Evolutionary conservation across 2,888 invertebrate species (phyloP), one percentile per base, ranked within the genome.

Genomic region (Sclerodermus sp.): DNA sequence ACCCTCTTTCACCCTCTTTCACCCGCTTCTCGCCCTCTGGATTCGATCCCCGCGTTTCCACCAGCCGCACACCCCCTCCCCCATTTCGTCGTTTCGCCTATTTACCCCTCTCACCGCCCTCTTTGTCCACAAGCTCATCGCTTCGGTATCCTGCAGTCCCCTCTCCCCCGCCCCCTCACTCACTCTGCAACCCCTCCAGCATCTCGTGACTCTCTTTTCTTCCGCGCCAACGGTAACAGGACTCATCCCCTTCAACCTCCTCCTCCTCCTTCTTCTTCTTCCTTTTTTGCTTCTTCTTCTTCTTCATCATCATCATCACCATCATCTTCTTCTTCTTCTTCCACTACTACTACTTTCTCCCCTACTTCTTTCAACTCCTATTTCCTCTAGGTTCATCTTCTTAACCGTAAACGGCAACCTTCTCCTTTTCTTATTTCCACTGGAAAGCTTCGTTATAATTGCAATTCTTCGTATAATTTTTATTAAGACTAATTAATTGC

Each of bases 401-500:
- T 13, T 41, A 37, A 34, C 38, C 39, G 44, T 8, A 23, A 23
- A 23, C 8, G 23, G 4, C 3, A 8, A 23, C 8, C 23, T 37
- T 32, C 38, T 40, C 29, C 1, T 23, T 29, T 29, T n/a, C 9
- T 42, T 23, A 14, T 15, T 51, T 14, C 41, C 18, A 30, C 47
- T 36, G 32, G 32, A 13, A 31, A 30, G 23, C 34, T 45, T 64
- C 57, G 57, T 70, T 73, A 66, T 76, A 74, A 77, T 76, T 76
- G 64, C 73, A 55, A 72, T 72, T 70, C 68, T 65, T 70, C 64
- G 66, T 67, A 75, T 75, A 73, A 76, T 76, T 77, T 74, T 75
- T 74, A 73, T 74, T 74, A 71, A 73, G 74, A 68, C 74, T 76
- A 76, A 76, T 76, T 75, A 76, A 76, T 76, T 71, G 75, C 73